phyloP scores from a whole-genome alignment of 2,113 vertebrate genomes.

The Onychostruthus taczanowskii region DNA sequence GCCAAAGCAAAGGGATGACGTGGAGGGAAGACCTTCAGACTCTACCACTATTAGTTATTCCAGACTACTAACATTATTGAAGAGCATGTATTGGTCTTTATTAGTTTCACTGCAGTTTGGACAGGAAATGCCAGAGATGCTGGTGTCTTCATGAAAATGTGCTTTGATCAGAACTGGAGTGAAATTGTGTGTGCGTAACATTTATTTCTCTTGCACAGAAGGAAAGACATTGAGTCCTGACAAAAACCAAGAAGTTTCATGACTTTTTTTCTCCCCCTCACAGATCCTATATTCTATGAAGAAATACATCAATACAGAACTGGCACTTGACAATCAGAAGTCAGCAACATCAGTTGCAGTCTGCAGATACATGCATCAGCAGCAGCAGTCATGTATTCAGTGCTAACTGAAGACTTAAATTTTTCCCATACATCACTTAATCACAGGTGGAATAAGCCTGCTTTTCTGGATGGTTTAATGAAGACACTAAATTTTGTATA shows the following conservation, averaged over 20 bases:
- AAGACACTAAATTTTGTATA: background rate
- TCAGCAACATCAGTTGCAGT: background rate
- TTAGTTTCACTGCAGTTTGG: background rate
- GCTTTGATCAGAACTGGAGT: background rate
- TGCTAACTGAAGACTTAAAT: background rate
- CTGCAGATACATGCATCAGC: background rate
- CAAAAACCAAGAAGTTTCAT: background rate
- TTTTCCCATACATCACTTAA: background rate
- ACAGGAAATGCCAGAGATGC: background rate
- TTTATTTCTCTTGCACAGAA: background rate
- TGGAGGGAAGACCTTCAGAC: background rate
- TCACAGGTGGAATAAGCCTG: background rate
- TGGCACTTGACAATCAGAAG: background rate
- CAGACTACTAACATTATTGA: background rate
- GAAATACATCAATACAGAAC: background rate
- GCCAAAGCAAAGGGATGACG: background rate
- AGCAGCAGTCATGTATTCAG: background rate
- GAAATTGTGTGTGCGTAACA: background rate
- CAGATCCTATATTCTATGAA: background rate
- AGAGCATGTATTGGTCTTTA: background rate
- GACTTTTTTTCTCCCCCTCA: rapidly evolving
- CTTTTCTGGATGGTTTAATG: background rate
- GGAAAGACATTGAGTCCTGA: background rate
- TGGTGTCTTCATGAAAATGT: background rate
- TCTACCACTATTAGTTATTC: background rate